A percentile compares a stretch with the other conserved stretches of the same genome.
These are phyloP conservation scores for Brotogeris chrysoptera DNA, from an alignment of 2,797 vertebrate species.

Conservation along the genomic window DNA sequence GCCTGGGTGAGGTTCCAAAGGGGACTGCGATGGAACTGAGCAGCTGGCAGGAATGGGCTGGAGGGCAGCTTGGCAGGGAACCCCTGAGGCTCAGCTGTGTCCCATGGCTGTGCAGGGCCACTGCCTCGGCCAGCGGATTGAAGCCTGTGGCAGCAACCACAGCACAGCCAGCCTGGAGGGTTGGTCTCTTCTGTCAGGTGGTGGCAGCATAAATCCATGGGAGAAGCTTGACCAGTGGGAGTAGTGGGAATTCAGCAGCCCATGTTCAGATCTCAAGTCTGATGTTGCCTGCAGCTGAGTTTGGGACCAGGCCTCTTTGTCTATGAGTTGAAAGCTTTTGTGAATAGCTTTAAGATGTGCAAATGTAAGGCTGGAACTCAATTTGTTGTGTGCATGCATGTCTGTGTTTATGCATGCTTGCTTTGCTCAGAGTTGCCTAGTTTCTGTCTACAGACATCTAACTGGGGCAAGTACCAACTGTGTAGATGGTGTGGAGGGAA, in stretches of 20 bases:
- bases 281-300: not conserved
- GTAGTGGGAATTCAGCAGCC: not conserved
- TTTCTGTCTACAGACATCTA: not conserved
- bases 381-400: rapidly evolving
- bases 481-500: not conserved
- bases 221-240: not conserved
- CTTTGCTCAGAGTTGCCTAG: not conserved
- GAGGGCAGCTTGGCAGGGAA: not conserved
- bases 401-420: not conserved
- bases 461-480: not conserved
- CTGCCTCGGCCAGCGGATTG: rapidly evolving
- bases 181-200: conserved; percentile 20
- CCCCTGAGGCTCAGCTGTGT: not conserved
- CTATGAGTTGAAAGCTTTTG: not conserved
- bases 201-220: conserved; percentile 47
- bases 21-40: not conserved
- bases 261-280: not conserved
- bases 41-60: rapidly evolving
- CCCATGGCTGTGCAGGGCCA: not conserved
- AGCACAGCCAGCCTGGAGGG: not conserved
- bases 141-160: not conserved
- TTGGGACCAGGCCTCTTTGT: not conserved
- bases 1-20: not conserved
- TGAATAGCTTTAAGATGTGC: not conserved
- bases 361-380: not conserved